Percentiles rank a stretch among this genome's conserved stretches.
Conservation (phyloP, 2,888 invertebrate genomes). For the Terebella lapidaria region DNA sequence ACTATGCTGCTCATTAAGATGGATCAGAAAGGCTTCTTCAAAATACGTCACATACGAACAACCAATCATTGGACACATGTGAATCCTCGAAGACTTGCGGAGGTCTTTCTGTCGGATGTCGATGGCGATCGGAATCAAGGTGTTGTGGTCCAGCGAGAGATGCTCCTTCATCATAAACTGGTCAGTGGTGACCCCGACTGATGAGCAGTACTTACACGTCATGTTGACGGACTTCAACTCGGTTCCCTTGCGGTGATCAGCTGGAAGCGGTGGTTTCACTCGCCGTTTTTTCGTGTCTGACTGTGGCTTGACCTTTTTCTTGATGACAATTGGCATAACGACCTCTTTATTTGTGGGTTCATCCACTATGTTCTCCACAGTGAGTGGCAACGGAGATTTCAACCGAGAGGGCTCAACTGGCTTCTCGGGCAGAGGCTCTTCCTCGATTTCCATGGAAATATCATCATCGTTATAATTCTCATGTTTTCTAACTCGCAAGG, state of each 20-base stretch:
- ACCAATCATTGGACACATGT: neutral
- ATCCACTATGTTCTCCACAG: too few relatives aligned
- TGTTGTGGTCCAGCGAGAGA: neutral
- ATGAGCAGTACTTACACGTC: neutral
- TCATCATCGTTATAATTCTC: neutral
- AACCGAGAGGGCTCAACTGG: neutral
- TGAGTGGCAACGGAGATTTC: neutral
- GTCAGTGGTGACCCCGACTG: neutral
- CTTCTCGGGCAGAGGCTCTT: neutral
- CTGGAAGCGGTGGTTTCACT: neutral
- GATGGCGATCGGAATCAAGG: neutral
- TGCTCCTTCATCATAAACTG: neutral
- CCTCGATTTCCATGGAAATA: neutral
- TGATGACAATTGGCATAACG: neutral
- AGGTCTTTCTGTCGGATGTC: neutral
- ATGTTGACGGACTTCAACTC: neutral
- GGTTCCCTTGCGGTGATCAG: neutral
- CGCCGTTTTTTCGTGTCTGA: neutral
- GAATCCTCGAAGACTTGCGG: neutral
- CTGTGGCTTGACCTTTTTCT: neutral
- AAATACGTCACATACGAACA: neutral
- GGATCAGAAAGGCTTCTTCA: neutral
- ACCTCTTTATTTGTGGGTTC: neutral
- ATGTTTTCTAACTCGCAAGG: neutral
- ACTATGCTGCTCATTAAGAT: neutral